Conservation (phyloP, 2,113 vertebrate species). For the Columbina picui region DNA sequence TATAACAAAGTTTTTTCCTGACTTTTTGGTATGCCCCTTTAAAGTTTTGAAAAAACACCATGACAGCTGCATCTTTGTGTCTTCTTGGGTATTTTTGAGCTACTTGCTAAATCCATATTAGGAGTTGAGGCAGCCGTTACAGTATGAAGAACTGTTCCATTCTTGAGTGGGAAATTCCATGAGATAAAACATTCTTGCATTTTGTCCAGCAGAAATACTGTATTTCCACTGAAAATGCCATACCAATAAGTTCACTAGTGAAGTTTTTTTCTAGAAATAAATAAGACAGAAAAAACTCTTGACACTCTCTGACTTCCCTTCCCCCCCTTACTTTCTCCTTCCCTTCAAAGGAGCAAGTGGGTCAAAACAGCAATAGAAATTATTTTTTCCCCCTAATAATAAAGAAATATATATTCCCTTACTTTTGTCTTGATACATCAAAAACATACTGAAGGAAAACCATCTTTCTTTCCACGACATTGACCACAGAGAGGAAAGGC, state of each 20-base stretch:
- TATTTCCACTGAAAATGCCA: constrained; percentile 62
- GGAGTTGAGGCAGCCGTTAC: constrained; percentile 38
- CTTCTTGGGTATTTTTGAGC: constrained; percentile 52
- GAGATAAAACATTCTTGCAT: constrained; percentile 68
- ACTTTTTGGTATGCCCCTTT: not conserved
- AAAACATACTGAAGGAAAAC: not conserved
- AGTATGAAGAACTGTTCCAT: constrained; percentile 59
- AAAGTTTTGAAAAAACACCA: constrained; percentile 30
- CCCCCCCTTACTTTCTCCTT: not conserved
- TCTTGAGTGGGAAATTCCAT: constrained; percentile 74
- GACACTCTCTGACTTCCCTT: not conserved
- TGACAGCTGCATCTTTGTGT: not conserved
- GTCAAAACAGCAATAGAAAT: not conserved
- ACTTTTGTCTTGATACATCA: not conserved
- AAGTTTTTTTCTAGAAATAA: constrained; percentile 39
- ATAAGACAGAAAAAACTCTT: not conserved
- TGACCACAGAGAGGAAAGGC: not conserved
- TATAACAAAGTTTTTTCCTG: not conserved
- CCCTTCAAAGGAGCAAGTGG: not conserved
- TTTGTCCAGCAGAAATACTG: constrained; percentile 67
- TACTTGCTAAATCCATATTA: constrained; percentile 61
- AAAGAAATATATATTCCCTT: not conserved
- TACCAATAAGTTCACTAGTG: constrained; percentile 11
- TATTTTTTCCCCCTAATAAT: not conserved
- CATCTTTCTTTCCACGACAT: not conserved